Base-by-base conservation (phyloP, 35 echinoderm and acorn worm genomes). In the Strongylocentrotus purpuratus region DNA sequence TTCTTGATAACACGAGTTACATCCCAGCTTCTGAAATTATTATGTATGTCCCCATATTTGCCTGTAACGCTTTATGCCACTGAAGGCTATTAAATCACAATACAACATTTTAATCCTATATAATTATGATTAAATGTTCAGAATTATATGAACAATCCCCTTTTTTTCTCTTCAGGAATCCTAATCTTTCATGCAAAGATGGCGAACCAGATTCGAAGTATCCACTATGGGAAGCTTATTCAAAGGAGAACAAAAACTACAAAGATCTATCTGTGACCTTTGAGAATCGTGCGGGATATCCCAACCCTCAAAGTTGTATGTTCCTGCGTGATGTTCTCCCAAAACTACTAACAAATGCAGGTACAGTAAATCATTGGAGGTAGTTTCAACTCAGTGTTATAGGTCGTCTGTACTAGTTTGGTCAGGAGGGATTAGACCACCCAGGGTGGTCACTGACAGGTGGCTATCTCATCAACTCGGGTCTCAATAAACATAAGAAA, bases 181-280 rank as follows among this genome's bases (percentile, higher is more conserved):
- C 87, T 6, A 89, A 89, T 89, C 32, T 46, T 89, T 33, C 87
- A 33, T 45, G 31, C 87, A 89, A 89, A 46, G 87, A 89, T 10
- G 33, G 87, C n/a, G 33, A 89, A 28, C 87, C 45, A 46, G 87
- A 89, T 45, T 18, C 87, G 7, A 89, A 89, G 32, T 89, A 89
- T 46, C 87, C 87, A 7, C 4, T 46, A 17, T 41, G 87, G 87
- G 33, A 33, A 46, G 25, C 87, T 33, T 89, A 45, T 46, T 89
- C 87, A 33, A 18, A 89, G 45, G 87, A 89, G 2, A 46, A 5
- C 45, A 33, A 33, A 89, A 89, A 2, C 15, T 45, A 45, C 87
- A 89, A 89, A 41, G 87, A 89, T 35, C 87, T 89, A 2, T 89
- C 87, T 35, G 15, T 89, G 45, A 89, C 87, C 1, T 45, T 89